A percentile compares a stretch with the other conserved stretches of the same genome.
Conservation (phyloP, 2,113 vertebrate genomes). For the Pseudolaguvia tuberculata region DNA sequence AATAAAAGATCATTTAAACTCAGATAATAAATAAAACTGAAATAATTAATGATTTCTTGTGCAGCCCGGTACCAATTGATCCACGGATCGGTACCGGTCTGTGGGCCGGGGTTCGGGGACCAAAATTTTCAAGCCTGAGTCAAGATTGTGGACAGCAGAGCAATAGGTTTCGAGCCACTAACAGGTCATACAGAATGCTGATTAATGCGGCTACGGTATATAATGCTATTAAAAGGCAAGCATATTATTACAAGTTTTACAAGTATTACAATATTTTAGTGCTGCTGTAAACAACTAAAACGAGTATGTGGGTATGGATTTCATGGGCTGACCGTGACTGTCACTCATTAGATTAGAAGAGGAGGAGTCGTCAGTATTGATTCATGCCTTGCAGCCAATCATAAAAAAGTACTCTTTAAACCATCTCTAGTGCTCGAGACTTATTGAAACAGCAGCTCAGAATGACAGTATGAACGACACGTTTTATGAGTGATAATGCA, state of each 20-base stretch:
- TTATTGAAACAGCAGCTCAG: neutral
- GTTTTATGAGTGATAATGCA: neutral
- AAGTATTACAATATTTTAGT: neutral
- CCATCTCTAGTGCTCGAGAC: neutral
- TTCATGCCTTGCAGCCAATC: slow-evolving; percentile 21
- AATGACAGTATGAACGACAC: neutral
- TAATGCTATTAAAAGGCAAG: neutral
- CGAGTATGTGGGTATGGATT: neutral
- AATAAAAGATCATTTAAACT: too few species aligned
- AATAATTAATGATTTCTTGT: too few species aligned
- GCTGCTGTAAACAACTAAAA: neutral
- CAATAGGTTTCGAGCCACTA: neutral
- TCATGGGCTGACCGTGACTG: slow-evolving; percentile 2
- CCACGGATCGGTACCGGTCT: too few species aligned
- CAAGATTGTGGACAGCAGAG: neutral
- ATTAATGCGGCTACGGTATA: neutral
- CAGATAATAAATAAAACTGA: too few species aligned
- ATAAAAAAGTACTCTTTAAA: slow-evolving; percentile 8
- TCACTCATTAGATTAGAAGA: slow-evolving; percentile 28
- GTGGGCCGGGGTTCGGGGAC: too few species aligned
- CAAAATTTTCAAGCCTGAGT: too few species aligned
- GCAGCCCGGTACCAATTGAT: too few species aligned
- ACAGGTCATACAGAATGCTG: neutral
- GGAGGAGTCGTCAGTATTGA: slow-evolving; percentile 14
- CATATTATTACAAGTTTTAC: too few species aligned